Base-by-base conservation (phyloP, 1,140 invertebrate genomes). In the Sarcophaga peregrina region DNA sequence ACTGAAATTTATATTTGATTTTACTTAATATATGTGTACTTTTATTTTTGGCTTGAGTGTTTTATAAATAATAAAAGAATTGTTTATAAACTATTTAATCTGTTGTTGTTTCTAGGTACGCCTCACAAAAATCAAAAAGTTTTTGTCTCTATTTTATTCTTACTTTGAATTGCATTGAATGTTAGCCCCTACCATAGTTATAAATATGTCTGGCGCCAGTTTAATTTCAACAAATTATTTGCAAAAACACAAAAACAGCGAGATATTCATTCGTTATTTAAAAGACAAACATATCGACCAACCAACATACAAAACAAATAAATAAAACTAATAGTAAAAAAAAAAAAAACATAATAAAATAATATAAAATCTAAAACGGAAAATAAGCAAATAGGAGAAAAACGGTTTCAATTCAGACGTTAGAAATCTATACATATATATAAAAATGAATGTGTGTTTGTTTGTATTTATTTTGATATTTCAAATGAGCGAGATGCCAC, bases 191-290 rank as follows among this genome's bases (percentile, higher is more conserved):
- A 50, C 15, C 50, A 10, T 78, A 78, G 75, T 78, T 78, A 78
- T 78, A 52, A 78, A 78, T 52, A 78, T 50, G 75, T 78, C 75
- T 78, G 75, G 75, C 75, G 75, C 75, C 75, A 78, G 47, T 78
- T 78, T 50, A 78, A 78, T 78, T 78, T 78, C 50, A 78, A 78
- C 75, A 68, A 68, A 68, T 68, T 68, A 68, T 68, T 68, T 68
- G 62, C 62, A 68, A 68, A 68, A 68, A 68, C 58, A 78, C 48
- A 78, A 78, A 78, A 50, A 52, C 37, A 74, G 8, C 13, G 13
- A 52, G 13, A 52, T 10, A 68, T 68, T 68, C 20, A 68, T 68
- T 68, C 62, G 20, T 68, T 68, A 78, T 78, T 78, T 78, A 78
- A 78, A 78, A 78, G 8, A 78, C 48, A 52, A 3, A 68, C 6